phyloP scores from a whole-genome alignment of 2,797 vertebrate species.

The Coendou prehensilis region DNA sequence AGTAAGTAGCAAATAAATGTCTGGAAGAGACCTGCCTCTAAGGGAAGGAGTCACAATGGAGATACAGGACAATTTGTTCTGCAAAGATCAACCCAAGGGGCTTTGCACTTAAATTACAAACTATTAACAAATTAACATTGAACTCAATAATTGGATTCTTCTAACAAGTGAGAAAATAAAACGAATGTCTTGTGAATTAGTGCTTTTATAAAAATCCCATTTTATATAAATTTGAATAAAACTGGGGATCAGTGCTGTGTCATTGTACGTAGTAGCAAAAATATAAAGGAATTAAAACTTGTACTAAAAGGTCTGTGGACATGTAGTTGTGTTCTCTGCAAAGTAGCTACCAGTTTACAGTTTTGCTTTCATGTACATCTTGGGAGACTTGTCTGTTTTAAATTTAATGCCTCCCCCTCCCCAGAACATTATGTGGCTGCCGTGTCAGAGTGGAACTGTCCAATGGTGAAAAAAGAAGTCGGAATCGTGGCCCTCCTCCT shows the following conservation, averaged over 20 bases:
- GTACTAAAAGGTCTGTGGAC: background rate
- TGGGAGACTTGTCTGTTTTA: background rate
- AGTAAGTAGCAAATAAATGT: background rate
- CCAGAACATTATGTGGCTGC: constrained; percentile 96
- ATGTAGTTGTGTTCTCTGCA: background rate
- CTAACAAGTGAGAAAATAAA: background rate
- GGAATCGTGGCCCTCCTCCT: constrained; percentile 97
- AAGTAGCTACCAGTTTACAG: background rate
- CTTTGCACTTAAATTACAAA: background rate
- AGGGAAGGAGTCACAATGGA: background rate
- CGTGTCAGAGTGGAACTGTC: constrained; percentile 97
- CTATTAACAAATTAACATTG: background rate
- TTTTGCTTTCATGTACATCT: background rate
- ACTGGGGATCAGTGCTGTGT: background rate
- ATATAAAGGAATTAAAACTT: background rate
- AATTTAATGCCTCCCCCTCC: background rate
- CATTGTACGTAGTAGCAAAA: background rate
- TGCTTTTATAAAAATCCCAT: background rate
- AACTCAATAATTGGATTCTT: background rate
- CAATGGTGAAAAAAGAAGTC: constrained; percentile 97
- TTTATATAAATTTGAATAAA: background rate
- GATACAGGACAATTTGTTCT: background rate
- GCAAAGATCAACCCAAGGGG: background rate
- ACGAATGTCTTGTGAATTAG: constrained; percentile 5
- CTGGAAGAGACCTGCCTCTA: background rate